A percentile compares a stretch with the other conserved stretches of the same genome.
Conservation (phyloP, 2,888 invertebrate species). For the Cephus pulcher region DNA sequence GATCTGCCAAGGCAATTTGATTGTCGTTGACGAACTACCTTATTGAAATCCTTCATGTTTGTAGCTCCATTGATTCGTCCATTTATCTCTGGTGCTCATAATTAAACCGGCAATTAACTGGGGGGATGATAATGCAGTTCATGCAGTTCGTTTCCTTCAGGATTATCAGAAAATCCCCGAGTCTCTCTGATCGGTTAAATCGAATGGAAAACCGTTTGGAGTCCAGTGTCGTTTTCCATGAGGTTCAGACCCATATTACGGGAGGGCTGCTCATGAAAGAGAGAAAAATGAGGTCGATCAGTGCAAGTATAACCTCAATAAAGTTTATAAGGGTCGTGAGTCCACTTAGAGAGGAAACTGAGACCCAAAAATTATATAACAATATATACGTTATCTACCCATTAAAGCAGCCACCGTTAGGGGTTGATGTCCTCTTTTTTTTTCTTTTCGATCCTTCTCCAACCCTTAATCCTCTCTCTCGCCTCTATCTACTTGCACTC, state of each 20-base stretch:
- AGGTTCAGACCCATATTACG: neutral
- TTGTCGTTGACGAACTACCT: too few species aligned
- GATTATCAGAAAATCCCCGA: neutral
- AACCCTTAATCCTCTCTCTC: neutral
- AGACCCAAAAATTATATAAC: neutral
- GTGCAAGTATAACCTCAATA: neutral
- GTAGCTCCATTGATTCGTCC: neutral
- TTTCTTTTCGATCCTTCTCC: neutral
- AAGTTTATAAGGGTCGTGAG: neutral
- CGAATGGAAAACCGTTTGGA: neutral
- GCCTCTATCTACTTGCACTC: neutral
- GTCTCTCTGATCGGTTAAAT: neutral
- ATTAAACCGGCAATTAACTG: neutral
- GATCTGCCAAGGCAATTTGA: neutral
- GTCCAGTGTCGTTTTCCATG: neutral
- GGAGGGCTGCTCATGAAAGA: neutral
- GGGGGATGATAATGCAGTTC: neutral
- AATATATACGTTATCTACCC: neutral
- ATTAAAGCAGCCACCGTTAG: neutral
- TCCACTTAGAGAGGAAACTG: neutral
- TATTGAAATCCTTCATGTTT: neutral
- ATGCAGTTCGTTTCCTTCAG: neutral
- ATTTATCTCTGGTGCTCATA: neutral
- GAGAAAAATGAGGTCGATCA: neutral
- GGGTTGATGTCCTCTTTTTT: neutral